Conservation (phyloP, 1,140 invertebrate species). For the Rhysida immarginata region DNA sequence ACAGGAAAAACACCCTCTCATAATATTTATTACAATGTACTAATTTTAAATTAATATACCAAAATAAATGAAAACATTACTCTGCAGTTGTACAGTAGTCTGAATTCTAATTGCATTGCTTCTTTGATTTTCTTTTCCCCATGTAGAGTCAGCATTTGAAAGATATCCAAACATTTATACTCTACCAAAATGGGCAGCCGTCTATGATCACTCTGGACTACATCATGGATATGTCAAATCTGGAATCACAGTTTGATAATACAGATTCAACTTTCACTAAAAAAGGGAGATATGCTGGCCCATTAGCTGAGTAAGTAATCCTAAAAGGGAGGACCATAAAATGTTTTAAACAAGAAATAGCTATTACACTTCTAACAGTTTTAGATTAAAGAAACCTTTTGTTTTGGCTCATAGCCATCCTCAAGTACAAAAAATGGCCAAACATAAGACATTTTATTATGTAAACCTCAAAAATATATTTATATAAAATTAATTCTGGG, state of each 20-base stretch:
- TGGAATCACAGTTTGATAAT: slow-evolving; percentile 18
- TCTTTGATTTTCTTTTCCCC: background rate
- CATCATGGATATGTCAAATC: slow-evolving; percentile 40
- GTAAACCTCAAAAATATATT: too few species aligned
- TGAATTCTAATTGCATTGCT: too few species aligned
- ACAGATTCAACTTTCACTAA: slow-evolving; percentile 22
- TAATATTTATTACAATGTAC: slow-evolving; percentile 77
- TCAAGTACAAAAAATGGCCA: too few species aligned
- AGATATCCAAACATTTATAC: slow-evolving; percentile 63
- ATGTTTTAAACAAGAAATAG: too few species aligned
- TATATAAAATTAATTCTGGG: too few species aligned
- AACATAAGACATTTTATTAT: too few species aligned
- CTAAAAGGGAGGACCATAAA: too few species aligned
- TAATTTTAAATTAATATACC: too few species aligned
- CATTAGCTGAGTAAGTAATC: slow-evolving; percentile 18
- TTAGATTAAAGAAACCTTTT: too few species aligned
- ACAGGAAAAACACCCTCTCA: slow-evolving; percentile 54
- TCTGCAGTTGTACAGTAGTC: too few species aligned
- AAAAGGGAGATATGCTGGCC: slow-evolving; percentile 19
- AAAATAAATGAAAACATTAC: background rate
- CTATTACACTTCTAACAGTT: too few species aligned
- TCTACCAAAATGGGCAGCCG: slow-evolving; percentile 54
- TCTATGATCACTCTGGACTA: slow-evolving; percentile 63
- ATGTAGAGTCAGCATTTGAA: slow-evolving; percentile 56
- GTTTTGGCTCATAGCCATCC: too few species aligned